phyloP scores from a whole-genome alignment of 1,140 invertebrate species.

The Drosophila elegans region DNA sequence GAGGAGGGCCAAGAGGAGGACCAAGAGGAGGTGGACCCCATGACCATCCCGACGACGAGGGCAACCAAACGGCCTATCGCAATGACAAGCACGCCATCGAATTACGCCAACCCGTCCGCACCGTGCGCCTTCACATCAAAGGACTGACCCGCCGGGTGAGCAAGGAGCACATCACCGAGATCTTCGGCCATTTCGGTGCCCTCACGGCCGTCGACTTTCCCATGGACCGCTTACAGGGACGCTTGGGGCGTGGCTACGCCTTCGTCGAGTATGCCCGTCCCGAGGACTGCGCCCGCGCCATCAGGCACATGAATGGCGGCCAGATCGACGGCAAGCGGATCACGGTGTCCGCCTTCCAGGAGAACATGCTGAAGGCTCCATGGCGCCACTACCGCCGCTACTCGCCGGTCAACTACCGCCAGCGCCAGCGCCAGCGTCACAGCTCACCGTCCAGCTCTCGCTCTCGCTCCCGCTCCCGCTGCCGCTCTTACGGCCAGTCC shows the following conservation, averaged over 20 bases:
- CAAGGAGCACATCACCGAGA: constrained; percentile 58
- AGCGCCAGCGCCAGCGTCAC: not conserved
- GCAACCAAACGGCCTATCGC: too few species aligned
- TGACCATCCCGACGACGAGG: not conserved
- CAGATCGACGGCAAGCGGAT: constrained; percentile 53
- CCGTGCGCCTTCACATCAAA: constrained; percentile 58
- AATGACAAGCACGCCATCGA: not conserved
- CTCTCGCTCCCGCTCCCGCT: not conserved
- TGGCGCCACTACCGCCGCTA: constrained; percentile 43
- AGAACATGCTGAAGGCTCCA: constrained; percentile 35
- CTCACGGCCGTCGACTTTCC: constrained; percentile 62
- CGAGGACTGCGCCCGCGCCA: constrained; percentile 50
- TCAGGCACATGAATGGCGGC: constrained; percentile 60
- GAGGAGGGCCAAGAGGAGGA: not conserved
- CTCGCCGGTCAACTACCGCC: constrained; percentile 35
- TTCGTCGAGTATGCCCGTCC: constrained; percentile 55
- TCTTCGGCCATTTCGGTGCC: constrained; percentile 53
- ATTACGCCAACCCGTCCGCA: not conserved
- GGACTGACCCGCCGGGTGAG: constrained; percentile 51
- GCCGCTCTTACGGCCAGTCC: not conserved
- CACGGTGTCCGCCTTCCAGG: constrained; percentile 48
- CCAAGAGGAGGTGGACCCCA: not conserved
- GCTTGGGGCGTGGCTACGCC: constrained; percentile 50
- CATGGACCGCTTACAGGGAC: constrained; percentile 18
- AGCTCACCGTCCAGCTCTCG: not conserved